Evolutionary conservation across 2,888 invertebrate species (phyloP), one percentile per base, ranked within the genome.

Genomic region (Ptychoptera contaminata): DNA sequence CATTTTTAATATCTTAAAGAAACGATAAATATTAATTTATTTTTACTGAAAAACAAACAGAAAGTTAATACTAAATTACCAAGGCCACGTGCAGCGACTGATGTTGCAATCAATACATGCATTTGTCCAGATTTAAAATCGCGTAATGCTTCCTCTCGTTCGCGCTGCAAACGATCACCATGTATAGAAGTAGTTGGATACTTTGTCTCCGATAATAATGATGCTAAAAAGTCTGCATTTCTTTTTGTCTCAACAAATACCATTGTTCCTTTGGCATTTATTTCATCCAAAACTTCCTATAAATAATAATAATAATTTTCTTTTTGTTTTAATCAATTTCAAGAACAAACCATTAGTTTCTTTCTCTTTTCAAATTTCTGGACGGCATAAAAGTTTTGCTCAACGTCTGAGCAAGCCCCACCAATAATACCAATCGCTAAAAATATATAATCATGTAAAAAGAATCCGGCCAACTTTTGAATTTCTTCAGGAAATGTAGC

Each of bases 401-500:
- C 76, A 0, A 97, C 92, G 62, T 97, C 94, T 0, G 78, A 62
- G 55, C 90, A 92, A 7, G 96, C 96, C 1, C 91, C 87, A 1
- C 97, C 97, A 1, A 97, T 81, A 9, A 86, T 79, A 37, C 96
- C 97, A 14, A 96, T 82, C 0, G 86, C 76, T 8, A 94, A 72
- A 58, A 93, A 94, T 11, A 91, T 58, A 59, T 94, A 93, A 46
- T 78, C 67, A 50, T 73, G 68, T 12, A 96, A 67, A 60, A 86
- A 93, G 40, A 81, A 74, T 0, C 73, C 73, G 0, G 92, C 91
- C 50, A 92, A 63, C 39, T 73, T 71, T 63, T 96, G 94, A 55
- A 99, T 97, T 60, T 96, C 94, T 60, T 92, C 91, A 0, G 98
- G 98, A 70, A 99, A 99, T 10, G 98, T 99, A 2, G 98, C 98